Conservation (phyloP, 2,888 invertebrate genomes). For the Leptopilina drosophilae region DNA sequence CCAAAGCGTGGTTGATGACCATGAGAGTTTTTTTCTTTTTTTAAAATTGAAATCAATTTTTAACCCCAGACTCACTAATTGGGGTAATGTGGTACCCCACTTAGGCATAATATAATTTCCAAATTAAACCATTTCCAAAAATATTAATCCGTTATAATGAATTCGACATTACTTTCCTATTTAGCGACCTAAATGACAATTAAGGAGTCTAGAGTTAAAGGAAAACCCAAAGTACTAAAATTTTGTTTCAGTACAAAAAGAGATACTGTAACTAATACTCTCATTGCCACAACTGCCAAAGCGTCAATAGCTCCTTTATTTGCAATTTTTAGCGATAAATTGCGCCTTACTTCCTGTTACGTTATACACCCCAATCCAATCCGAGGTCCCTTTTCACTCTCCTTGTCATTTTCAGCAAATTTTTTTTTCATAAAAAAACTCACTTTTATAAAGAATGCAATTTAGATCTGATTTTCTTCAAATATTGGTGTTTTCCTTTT, state of each 20-base stretch:
- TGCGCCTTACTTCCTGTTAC: slow-evolving; percentile 32
- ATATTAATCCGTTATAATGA: too few species aligned
- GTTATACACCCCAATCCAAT: neutral
- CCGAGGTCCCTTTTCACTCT: slow-evolving; percentile 1
- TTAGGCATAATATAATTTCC: too few species aligned
- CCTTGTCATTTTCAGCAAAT: neutral
- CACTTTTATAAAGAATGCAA: neutral
- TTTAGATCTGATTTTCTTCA: neutral
- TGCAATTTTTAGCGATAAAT: slow-evolving; percentile 19
- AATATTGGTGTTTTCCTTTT: neutral
- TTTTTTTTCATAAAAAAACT: neutral
- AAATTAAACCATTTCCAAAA: too few species aligned
- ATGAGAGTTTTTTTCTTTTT: neutral
- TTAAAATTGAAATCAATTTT: too few species aligned
- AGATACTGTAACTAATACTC: neutral
- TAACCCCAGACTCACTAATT: too few species aligned
- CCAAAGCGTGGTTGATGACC: slow-evolving; percentile 3
- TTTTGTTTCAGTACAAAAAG: neutral
- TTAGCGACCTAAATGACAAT: too few species aligned
- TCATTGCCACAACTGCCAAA: slow-evolving; percentile 12
- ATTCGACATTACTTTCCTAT: too few species aligned
- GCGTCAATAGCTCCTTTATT: slow-evolving; percentile 6
- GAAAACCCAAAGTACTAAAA: too few species aligned
- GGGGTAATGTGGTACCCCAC: too few species aligned
- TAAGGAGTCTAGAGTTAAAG: too few species aligned